Conservation (phyloP, 2,113 vertebrate genomes). For the Dasyurus viverrinus region DNA sequence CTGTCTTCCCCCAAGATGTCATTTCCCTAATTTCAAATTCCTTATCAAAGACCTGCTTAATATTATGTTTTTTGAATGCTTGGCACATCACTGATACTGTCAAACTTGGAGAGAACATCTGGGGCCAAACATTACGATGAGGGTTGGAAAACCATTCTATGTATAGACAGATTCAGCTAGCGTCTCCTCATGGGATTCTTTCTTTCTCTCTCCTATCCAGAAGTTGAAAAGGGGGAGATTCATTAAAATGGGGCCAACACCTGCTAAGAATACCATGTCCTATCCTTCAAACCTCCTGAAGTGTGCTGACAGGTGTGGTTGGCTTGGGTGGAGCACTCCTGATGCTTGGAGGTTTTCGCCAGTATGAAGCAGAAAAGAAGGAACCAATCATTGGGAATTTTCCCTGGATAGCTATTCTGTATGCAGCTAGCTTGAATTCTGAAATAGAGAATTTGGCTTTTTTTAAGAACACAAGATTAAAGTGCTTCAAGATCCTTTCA, state of each 20-base stretch:
- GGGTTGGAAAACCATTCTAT: neutral
- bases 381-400: neutral
- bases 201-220: neutral
- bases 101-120: conserved; percentile 16
- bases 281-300: neutral
- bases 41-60: neutral
- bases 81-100: neutral
- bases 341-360: neutral
- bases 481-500: neutral
- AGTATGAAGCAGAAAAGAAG: neutral
- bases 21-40: neutral
- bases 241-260: neutral
- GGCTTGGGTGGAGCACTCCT: neutral
- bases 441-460: neutral
- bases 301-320: neutral
- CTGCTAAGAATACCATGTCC: neutral
- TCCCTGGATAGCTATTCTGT: neutral
- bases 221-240: conserved; percentile 11
- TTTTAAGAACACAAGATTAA: neutral
- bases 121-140: neutral
- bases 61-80: neutral
- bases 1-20: neutral
- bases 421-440: neutral
- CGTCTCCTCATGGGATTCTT: neutral
- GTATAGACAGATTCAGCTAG: neutral